Base-by-base conservation (phyloP, 2,113 vertebrate genomes). In the Nicator chloris region DNA sequence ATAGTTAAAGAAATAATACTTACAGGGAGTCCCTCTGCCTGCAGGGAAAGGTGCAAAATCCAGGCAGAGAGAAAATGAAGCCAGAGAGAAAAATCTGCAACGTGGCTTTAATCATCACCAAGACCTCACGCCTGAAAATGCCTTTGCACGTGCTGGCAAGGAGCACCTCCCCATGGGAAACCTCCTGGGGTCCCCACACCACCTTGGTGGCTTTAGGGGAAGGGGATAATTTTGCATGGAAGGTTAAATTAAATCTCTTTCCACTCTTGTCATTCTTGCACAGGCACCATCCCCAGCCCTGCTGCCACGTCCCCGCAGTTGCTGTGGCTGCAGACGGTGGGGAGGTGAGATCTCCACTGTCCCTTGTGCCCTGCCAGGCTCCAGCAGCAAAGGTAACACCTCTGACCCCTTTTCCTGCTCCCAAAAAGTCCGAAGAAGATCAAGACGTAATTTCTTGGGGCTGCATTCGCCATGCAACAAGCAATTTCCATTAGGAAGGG, bases 91-190 rank as follows among this genome's bases (percentile, higher is more conserved):
- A 82, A 87, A 63, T 23, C 73, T 31, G 51, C 69, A 66, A 75
- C 23, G 65, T 87, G 94, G 85, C 85, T 90, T 84, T 49, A 53
- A 53, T 50, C 60, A 70, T 10, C 72, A 49, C n/a, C 4, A 1
- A 26, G 27, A 89, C 45, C 44, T 59, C 42, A 19, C 0, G 2
- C 33, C 77, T 15, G 40, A n/a, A 72, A 86, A 63, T 0, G 0
- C 57, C 53, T 17, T n/a, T 5, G 3, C 5, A 2, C 2, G 42
- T 8, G 15, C 33, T 6, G 0, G 7, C 18, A 16, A 26, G 23
- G 57, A 71, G 51, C 26, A 53, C 3, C 42, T 65, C 24, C 24
- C 8, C 10, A 0, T 1, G 30, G 53, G 78, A 76, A 75, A 56
- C 30, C 28, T 47, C 49, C 39, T 1, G 15, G 28, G 39, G 45